A percentile compares a stretch with the other conserved stretches of the same genome.
Conservation (phyloP, 2,113 vertebrate genomes). For the Camelus bactrianus region DNA sequence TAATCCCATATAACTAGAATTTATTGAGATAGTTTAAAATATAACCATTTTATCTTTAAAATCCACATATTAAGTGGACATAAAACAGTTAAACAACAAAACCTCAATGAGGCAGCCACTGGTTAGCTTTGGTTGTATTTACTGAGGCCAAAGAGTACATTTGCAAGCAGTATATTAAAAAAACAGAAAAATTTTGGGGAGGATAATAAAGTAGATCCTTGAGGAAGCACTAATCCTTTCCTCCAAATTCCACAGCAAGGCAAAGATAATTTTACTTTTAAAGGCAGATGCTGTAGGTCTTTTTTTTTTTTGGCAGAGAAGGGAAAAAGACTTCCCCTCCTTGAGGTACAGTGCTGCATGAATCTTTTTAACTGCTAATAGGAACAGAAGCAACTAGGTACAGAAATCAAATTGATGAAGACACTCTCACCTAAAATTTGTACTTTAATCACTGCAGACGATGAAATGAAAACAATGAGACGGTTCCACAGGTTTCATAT, state of each 20-base stretch:
- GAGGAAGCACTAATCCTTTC: background rate
- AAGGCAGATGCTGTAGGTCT: background rate
- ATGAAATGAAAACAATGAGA: background rate
- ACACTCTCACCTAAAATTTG: background rate
- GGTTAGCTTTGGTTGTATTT: background rate
- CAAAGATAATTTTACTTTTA: conserved; percentile 14
- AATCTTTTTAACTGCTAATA: background rate
- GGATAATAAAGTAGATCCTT: background rate
- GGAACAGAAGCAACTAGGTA: background rate
- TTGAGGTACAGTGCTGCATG: background rate
- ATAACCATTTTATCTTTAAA: conserved; percentile 25
- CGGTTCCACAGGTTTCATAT: background rate
- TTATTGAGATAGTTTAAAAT: conserved; percentile 6
- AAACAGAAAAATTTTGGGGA: background rate
- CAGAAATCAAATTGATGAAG: background rate
- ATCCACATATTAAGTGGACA: background rate
- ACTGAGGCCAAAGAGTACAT: background rate
- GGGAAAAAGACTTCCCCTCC: background rate
- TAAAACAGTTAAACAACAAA: background rate
- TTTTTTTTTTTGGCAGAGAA: background rate
- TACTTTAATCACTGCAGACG: background rate
- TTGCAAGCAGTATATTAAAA: background rate
- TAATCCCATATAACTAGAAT: background rate
- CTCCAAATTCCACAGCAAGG: background rate
- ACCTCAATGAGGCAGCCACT: background rate